These are phyloP conservation scores for Onychomys leucogaster DNA, from an alignment of 2,797 vertebrate genomes.

Conservation along the genomic window DNA sequence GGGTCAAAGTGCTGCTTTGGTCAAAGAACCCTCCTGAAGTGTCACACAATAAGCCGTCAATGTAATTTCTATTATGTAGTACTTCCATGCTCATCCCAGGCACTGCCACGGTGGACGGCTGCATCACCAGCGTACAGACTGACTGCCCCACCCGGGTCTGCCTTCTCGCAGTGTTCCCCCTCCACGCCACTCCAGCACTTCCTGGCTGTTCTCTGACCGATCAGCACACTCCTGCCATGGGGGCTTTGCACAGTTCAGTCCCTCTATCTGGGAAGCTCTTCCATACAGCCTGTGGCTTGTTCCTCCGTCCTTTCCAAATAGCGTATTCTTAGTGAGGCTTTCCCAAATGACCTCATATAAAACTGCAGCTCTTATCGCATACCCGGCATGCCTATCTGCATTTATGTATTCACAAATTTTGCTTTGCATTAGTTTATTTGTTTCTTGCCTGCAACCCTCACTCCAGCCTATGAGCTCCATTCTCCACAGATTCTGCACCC, in stretches of 20 bases:
- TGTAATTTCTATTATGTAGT: not conserved
- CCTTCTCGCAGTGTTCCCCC: not conserved
- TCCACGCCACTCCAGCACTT: accelerated
- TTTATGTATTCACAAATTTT: not conserved
- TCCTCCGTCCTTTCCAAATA: not conserved
- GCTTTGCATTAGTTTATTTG: not conserved
- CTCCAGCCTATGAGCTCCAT: not conserved
- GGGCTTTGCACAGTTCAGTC: not conserved
- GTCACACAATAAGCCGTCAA: not conserved
- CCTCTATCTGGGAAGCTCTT: not conserved
- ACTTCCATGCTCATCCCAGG: not conserved
- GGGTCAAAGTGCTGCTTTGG: not conserved
- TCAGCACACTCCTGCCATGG: too few relatives aligned
- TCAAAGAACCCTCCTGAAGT: not conserved
- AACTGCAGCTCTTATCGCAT: not conserved
- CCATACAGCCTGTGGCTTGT: not conserved
- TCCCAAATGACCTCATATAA: not conserved
- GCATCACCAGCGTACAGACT: not conserved
- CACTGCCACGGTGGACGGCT: not conserved
- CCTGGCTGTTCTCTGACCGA: not conserved
- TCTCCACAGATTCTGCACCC: not conserved
- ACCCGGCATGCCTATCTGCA: not conserved
- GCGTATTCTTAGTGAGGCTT: not conserved
- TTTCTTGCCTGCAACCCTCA: not conserved
- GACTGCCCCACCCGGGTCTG: not conserved